Percentiles rank a stretch among this genome's conserved stretches.
phyloP scores from a whole-genome alignment of 2,888 invertebrate species.

The Drosophila vallismaia region DNA sequence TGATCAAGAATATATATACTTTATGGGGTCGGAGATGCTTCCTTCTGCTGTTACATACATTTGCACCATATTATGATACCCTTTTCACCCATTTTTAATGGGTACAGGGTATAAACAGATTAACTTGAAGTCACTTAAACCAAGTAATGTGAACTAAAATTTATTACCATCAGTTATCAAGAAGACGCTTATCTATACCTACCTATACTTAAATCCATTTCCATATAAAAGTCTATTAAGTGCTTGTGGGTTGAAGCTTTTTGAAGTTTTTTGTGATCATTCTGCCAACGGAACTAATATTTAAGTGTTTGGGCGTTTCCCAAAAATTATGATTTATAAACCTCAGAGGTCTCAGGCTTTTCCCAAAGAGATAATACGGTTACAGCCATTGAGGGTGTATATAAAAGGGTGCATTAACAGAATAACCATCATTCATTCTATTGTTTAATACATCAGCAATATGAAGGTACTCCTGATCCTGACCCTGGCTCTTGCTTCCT shows the following conservation, averaged over 20 bases:
- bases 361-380: background rate
- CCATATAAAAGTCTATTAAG: background rate
- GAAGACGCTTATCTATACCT: too few species aligned
- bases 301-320: background rate
- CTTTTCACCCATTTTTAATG: too few species aligned
- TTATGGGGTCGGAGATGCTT: too few species aligned
- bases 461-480: constrained; percentile 22
- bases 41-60: too few species aligned
- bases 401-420: background rate
- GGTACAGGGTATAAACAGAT: too few species aligned
- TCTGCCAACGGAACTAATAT: background rate
- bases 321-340: background rate
- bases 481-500: constrained; percentile 11
- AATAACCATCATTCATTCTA: background rate
- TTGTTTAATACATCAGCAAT: background rate
- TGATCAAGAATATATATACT: too few species aligned
- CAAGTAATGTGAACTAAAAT: too few species aligned
- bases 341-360: background rate
- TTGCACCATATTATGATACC: too few species aligned
- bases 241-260: background rate
- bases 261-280: background rate
- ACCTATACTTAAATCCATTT: too few species aligned
- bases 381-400: background rate
- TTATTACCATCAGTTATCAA: too few species aligned
- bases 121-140: background rate